Conservation (phyloP, 2,797 vertebrate genomes). For the Eulemur mongoz region DNA sequence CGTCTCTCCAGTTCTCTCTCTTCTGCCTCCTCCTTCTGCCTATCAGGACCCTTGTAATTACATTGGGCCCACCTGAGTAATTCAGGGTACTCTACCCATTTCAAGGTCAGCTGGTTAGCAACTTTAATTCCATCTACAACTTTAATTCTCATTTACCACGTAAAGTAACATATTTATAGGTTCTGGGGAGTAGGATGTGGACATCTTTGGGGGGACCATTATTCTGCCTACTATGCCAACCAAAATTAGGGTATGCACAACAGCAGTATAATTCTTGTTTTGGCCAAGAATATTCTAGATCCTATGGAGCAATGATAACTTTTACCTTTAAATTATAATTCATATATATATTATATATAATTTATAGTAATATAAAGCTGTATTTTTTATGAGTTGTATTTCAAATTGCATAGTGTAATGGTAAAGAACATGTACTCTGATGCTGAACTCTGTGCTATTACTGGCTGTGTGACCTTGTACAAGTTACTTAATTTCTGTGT, state of each 20-base stretch:
- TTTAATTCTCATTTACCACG: neutral
- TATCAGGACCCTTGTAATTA: neutral
- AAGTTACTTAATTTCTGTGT: neutral
- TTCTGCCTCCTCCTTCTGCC: neutral
- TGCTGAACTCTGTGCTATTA: neutral
- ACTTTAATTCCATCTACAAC: neutral
- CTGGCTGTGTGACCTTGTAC: neutral
- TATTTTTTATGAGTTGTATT: neutral
- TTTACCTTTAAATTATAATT: neutral
- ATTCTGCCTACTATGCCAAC: neutral
- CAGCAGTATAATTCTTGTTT: neutral
- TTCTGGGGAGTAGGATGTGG: neutral
- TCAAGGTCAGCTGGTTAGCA: neutral
- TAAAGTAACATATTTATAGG: neutral
- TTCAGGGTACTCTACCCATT: neutral
- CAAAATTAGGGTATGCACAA: neutral
- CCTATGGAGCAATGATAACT: neutral
- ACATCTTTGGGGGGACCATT: neutral
- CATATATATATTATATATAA: neutral
- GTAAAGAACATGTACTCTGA: neutral
- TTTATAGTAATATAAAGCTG: neutral
- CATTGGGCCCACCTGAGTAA: neutral
- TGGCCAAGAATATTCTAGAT: conserved; percentile 17
- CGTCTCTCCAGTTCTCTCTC: neutral
- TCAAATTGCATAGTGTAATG: neutral